These are phyloP conservation scores for Euzophera pinguis DNA, from an alignment of 2,888 invertebrate genomes.

Conservation along the genomic window DNA sequence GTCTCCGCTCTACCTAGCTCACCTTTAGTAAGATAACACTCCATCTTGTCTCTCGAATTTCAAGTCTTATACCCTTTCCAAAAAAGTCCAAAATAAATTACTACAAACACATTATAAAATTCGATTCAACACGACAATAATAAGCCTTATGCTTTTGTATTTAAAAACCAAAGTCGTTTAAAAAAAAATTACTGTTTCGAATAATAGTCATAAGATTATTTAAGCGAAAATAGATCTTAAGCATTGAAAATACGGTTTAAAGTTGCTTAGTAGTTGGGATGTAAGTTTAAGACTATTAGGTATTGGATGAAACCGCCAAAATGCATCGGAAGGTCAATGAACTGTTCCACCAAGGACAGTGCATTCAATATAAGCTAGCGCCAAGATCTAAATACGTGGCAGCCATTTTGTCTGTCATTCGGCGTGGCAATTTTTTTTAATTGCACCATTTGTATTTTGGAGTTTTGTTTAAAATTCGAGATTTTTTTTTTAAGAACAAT, in stretches of 20 bases:
- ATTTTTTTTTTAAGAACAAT: slow-evolving; percentile 58
- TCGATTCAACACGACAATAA: slow-evolving; percentile 16
- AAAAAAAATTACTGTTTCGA: slow-evolving; percentile 29
- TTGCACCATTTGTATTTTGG: slow-evolving; percentile 55
- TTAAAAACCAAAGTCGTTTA: slow-evolving; percentile 35
- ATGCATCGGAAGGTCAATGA: slow-evolving; percentile 79
- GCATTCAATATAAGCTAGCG: slow-evolving; percentile 77
- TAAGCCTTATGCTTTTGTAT: slow-evolving; percentile 21
- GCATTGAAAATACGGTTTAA: slow-evolving; percentile 35
- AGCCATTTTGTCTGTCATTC: slow-evolving; percentile 74
- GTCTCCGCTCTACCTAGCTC: slow-evolving; percentile 21
- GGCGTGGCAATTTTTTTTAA: slow-evolving; percentile 62
- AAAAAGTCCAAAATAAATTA: slow-evolving; percentile 17
- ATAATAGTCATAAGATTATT: slow-evolving; percentile 5
- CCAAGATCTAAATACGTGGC: slow-evolving; percentile 73
- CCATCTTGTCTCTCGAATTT: slow-evolving; percentile 14
- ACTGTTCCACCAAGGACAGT: slow-evolving; percentile 75
- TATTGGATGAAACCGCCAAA: slow-evolving; percentile 64
- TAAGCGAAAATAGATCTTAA: slow-evolving; percentile 42
- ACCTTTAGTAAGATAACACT: slow-evolving; percentile 23
- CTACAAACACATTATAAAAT: not conserved
- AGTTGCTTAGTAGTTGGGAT: slow-evolving; percentile 29
- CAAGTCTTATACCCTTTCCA: slow-evolving; percentile 4
- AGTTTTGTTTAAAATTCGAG: slow-evolving; percentile 39
- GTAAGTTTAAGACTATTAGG: slow-evolving; percentile 48